Base-by-base conservation (phyloP, 2,113 vertebrate species). In the Corapipo altera region DNA sequence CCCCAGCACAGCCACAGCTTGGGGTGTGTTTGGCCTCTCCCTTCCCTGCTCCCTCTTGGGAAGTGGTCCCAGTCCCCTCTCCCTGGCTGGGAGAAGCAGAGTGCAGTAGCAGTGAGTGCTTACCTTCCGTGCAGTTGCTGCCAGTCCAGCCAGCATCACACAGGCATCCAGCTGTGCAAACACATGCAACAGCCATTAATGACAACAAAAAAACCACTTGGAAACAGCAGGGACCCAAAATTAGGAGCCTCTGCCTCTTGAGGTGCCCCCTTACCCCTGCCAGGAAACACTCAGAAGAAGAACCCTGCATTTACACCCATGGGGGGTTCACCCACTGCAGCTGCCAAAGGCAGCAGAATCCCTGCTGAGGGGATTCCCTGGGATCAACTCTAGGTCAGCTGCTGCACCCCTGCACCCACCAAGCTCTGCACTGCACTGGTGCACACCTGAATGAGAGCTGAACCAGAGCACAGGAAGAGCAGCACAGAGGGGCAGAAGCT, bases 91-190 rank as follows among this genome's bases (percentile, higher is more conserved):
- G 27, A 22, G 28, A 23, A 15, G 41, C 15, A 33, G 49, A 44
- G 27, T 1, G 16, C 18, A 64, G 16, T 0, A 30, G 80, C 54
- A 80, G 41, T 9, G 35, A 62, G 30, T 19, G 12, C 97, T 90
- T 98, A 99, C 99, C 99, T 98, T 98, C 95, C 18, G 97, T 98
- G 96, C 99, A 99, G 97, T 98, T 98, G 46, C 86, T 58, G 85
- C 98, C 99, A 5, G n/a, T 98, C 99, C 99, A 99, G 64, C 99
- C 99, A 5, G 99, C 94, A 4, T 99, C 98, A 64, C 99, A 99
- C 23, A 83, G 96, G 94, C 99, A 99, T 23, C 99, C 99, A 78
- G 91, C 99, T 99, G 94, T 41, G 92, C 48, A 96, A 88, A 98
- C 58, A 97, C 41, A 58, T 30, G 37, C 54, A 44, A 76, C 48